Conservation (phyloP, 2,113 vertebrate genomes). For the Tetrax tetrax region DNA sequence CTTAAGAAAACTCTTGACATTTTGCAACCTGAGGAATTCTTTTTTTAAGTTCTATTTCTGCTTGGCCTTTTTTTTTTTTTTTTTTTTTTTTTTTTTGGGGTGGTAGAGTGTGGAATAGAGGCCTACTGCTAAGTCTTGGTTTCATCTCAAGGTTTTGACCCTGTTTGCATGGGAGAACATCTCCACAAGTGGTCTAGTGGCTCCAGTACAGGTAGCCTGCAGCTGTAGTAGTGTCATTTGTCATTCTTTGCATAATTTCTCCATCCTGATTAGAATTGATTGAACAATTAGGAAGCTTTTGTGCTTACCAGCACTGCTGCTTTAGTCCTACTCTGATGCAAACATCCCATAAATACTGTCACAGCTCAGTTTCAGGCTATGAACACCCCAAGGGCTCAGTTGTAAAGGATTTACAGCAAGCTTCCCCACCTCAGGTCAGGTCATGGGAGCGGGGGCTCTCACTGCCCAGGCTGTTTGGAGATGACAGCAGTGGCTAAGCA, state of each 20-base stretch:
- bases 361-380: background rate
- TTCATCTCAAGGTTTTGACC: background rate
- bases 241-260: background rate
- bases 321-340: background rate
- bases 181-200: background rate
- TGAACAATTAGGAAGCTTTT: background rate
- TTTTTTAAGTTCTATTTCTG: background rate
- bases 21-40: background rate
- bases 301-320: background rate
- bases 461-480: rapidly evolving
- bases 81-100: background rate
- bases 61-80: background rate
- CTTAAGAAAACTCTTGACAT: background rate
- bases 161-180: background rate
- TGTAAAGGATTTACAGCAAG: rapidly evolving
- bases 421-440: background rate
- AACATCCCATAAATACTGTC: background rate
- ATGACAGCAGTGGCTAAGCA: background rate
- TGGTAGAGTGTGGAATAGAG: rapidly evolving
- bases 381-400: background rate
- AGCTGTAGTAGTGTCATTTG: rapidly evolving
- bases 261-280: background rate
- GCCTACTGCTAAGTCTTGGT: background rate
- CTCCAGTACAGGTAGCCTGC: background rate
- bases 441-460: rapidly evolving